Evolutionary conservation across 2,888 invertebrate species (phyloP), one percentile per base, ranked within the genome.

Genomic region (Hetaerina titia): DNA sequence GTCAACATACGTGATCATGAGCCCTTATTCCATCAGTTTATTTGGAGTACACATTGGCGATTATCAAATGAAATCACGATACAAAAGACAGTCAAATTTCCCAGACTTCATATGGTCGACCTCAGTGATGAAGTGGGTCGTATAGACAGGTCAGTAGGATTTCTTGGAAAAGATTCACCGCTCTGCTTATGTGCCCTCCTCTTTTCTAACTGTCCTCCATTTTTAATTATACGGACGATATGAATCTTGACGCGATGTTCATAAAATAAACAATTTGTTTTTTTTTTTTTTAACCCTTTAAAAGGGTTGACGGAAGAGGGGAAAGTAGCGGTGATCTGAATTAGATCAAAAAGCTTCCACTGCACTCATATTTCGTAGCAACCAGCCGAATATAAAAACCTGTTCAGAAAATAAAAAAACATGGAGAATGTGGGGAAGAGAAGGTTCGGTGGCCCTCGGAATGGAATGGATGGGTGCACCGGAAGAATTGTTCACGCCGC

Each of bases 361-460:
- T 57, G 2, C 58, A 58, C 57, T 58, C n/a, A 22, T 22, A 57
- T 89, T 57, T n/a, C 22, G 45, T 57, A 57, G 57, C 57, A 56
- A n/a, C n/a, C 58, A 57, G n/a, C n/a, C 58, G n/a, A 22, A 17
- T n/a, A 89, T 9, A 58, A 89, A 88, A 88, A 88, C 88, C 88
- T 45, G 89, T 58, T 58, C 89, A 22, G n/a, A 22, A 89, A 89
- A 56, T 17, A 89, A 57, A n/a, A 57, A n/a, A 58, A 17, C 45
- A 15, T 8, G 57, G 58, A n/a, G 89, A n/a, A 45, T 57, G 56
- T n/a, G 19, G 45, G 69, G 60, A 17, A 60, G 60, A 17, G 60
- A 60, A 22, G 69, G 5, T n/a, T 31, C 25, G 81, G 31, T 69
- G 69, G 81, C 13, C 25, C 25, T 81, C 7, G 11, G 81, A 13